Conservation (phyloP, 2,797 vertebrate species). For the Phoxinus dragarum region DNA sequence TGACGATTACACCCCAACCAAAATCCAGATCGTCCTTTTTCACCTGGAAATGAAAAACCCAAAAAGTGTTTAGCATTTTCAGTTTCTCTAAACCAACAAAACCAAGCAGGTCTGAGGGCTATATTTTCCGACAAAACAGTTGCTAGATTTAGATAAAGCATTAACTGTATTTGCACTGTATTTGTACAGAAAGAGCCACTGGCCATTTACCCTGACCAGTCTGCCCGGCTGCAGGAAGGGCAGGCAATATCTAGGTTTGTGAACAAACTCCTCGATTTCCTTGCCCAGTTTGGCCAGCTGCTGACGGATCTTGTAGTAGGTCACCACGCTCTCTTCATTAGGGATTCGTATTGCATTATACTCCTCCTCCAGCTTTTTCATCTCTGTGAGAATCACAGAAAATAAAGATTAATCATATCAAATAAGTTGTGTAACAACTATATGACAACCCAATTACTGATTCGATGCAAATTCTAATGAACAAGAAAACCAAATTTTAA, state of each 20-base stretch:
- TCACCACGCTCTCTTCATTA: constrained; percentile 92
- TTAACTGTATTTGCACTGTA: not conserved
- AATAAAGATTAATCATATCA: not conserved
- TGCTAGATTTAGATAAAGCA: not conserved
- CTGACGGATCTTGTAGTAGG: constrained; percentile 96
- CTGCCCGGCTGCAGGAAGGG: constrained; percentile 95
- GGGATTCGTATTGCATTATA: constrained; percentile 93
- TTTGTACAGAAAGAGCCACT: not conserved
- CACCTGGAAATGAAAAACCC: constrained; percentile 76
- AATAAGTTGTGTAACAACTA: not conserved
- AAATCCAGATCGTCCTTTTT: constrained; percentile 93
- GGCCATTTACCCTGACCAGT: constrained; percentile 86
- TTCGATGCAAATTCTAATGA: not conserved
- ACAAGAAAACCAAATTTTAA: not conserved
- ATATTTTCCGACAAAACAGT: not conserved
- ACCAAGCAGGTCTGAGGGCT: not conserved
- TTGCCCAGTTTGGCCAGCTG: constrained; percentile 92
- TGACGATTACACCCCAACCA: constrained; percentile 96
- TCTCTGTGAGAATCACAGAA: constrained; percentile 74
- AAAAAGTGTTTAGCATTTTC: not conserved
- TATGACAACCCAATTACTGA: not conserved
- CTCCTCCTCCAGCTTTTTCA: constrained; percentile 89
- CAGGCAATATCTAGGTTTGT: constrained; percentile 95
- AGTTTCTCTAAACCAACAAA: not conserved
- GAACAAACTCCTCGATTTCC: constrained; percentile 95